Percentiles rank a stretch among this genome's conserved stretches.
phyloP scores from a whole-genome alignment of 2,888 invertebrate genomes.

The Nudaria mundana region DNA sequence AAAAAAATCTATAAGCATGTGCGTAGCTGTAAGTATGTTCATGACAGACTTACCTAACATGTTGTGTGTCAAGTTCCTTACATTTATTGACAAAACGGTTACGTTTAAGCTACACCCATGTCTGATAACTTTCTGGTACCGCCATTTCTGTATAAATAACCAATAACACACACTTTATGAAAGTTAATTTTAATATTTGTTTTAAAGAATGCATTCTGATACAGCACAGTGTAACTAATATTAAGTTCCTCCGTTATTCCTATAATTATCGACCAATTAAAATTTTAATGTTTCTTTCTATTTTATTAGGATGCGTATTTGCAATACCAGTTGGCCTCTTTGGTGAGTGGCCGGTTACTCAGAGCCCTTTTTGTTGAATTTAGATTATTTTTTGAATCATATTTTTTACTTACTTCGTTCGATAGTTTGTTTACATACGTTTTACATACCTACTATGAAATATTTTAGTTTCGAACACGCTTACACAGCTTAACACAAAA shows the following conservation, averaged over 20 bases:
- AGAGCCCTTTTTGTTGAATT: slow-evolving; percentile 47
- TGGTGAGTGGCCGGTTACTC: slow-evolving; percentile 72
- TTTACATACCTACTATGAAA: slow-evolving; percentile 37
- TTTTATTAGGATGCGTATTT: slow-evolving; percentile 77
- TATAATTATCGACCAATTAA: slow-evolving; percentile 29
- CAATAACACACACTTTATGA: slow-evolving; percentile 29
- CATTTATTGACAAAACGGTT: no score
- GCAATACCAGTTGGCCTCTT: slow-evolving; percentile 77
- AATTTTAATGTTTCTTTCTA: slow-evolving; percentile 57
- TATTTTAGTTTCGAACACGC: slow-evolving; percentile 46
- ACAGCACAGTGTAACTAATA: slow-evolving; percentile 52
- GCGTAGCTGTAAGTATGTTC: neutral
- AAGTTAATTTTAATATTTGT: slow-evolving; percentile 8
- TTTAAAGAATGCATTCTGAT: slow-evolving; percentile 30
- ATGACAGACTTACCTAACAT: neutral
- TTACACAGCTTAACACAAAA: slow-evolving; percentile 58
- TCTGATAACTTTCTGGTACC: no score
- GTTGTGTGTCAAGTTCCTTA: no score
- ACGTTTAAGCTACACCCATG: no score
- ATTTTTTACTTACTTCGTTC: slow-evolving; percentile 30
- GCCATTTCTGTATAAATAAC: no score
- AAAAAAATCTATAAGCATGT: neutral
- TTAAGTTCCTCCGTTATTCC: slow-evolving; percentile 32
- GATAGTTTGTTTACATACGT: no score
- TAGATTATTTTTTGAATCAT: slow-evolving; percentile 40